phyloP scores from a whole-genome alignment of 2,113 vertebrate genomes.

The Camelus dromedarius region DNA sequence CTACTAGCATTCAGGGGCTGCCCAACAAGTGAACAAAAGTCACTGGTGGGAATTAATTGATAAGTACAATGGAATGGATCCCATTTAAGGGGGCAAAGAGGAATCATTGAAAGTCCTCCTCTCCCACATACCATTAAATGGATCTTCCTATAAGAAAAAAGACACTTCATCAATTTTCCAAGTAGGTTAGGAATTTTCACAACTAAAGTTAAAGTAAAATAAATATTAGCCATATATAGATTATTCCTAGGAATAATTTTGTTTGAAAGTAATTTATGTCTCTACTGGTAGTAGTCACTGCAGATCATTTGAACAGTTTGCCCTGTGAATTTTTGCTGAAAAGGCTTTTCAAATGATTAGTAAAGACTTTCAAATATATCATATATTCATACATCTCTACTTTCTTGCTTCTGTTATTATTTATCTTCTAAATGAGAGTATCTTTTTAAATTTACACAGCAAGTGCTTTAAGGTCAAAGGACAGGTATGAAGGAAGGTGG shows the following conservation, averaged over 20 bases:
- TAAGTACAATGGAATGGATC: not conserved
- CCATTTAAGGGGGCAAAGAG: not conserved
- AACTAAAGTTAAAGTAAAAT: slow-evolving; percentile 34
- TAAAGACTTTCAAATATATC: not conserved
- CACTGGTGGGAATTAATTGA: not conserved
- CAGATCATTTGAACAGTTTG: not conserved
- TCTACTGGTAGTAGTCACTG: slow-evolving; percentile 20
- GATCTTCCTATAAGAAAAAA: not conserved
- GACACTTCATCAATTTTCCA: not conserved
- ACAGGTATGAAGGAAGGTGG: not conserved
- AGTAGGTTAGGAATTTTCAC: slow-evolving; percentile 33
- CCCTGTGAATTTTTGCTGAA: not conserved
- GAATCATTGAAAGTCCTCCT: not conserved
- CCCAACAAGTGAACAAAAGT: not conserved
- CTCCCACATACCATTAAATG: not conserved
- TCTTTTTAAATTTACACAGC: not conserved
- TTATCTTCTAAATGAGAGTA: not conserved
- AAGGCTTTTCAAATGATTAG: not conserved
- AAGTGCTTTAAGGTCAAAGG: not conserved
- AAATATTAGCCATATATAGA: slow-evolving; percentile 23
- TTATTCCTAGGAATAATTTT: slow-evolving; percentile 61
- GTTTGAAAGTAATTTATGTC: slow-evolving; percentile 66
- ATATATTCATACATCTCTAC: not conserved
- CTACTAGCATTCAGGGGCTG: not conserved
- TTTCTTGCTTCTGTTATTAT: not conserved